Evolutionary conservation across 53 echinoderm and acorn worm species (phyloP).

Genomic region (Luidia sarsii): DNA sequence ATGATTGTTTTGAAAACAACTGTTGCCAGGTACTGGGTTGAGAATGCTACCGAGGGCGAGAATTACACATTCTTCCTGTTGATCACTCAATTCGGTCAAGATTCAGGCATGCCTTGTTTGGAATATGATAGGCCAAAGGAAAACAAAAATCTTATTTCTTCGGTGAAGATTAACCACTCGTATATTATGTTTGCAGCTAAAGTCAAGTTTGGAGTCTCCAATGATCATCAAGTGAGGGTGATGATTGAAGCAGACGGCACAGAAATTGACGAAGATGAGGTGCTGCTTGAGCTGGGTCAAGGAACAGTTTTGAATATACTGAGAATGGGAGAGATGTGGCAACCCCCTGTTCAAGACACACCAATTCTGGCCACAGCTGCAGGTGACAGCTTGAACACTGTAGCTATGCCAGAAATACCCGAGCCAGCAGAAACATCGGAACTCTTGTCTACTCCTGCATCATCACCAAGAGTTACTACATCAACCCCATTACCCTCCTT

Average conservation of each 20-base stretch:
- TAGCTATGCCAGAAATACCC: neutral
- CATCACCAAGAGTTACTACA: neutral
- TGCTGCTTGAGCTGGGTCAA: neutral
- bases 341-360: neutral
- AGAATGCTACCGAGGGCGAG: too few species aligned
- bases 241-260: constrained; percentile 66
- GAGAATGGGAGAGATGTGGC: constrained; percentile 22
- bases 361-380: neutral
- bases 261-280: constrained; percentile 61
- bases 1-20: too few species aligned
- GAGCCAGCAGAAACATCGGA: neutral
- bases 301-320: constrained; percentile 18
- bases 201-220: constrained; percentile 25
- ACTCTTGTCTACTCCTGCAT: neutral
- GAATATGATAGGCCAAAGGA: neutral
- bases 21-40: too few species aligned
- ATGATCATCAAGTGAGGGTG: neutral
- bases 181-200: constrained; percentile 4
- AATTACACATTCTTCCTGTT: too few species aligned
- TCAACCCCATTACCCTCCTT: constrained; percentile 13
- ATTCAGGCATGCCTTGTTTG: too few species aligned
- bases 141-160: neutral
- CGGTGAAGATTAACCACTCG: too few species aligned
- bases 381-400: neutral
- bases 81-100: too few species aligned